Conservation (phyloP, 2,888 invertebrate species). For the Bugulina stolonifera region DNA sequence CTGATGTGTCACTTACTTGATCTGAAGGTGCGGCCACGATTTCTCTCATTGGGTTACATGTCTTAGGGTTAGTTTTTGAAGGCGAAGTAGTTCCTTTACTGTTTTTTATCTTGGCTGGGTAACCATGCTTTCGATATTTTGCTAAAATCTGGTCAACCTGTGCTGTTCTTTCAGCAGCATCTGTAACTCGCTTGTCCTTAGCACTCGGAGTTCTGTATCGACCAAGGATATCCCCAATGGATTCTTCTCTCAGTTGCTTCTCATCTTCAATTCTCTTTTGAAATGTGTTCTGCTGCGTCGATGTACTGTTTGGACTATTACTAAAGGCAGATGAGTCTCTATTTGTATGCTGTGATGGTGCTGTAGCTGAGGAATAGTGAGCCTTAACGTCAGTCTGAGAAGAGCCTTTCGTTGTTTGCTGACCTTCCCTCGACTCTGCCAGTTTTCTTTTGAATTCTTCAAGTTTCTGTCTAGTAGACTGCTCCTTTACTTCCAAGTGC, state of each 20-base stretch:
- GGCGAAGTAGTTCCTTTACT: background rate
- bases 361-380: background rate
- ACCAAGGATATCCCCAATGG: background rate
- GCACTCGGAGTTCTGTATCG: background rate
- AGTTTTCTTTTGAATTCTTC: slow-evolving; percentile 40
- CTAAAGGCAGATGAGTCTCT: too few relatives aligned
- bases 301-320: background rate
- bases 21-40: background rate
- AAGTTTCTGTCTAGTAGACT: slow-evolving; percentile 43
- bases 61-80: background rate
- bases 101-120: background rate
- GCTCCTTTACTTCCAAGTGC: slow-evolving; percentile 41
- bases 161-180: background rate
- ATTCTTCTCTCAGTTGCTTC: background rate
- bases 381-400: background rate
- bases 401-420: background rate
- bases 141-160: slow-evolving; percentile 15
- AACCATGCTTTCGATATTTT: background rate
- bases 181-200: background rate
- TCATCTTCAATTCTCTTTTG: background rate
- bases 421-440: background rate
- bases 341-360: background rate
- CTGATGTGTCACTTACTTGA: background rate
- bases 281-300: background rate
- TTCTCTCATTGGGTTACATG: too few relatives aligned